These are phyloP conservation scores for Kryptolebias marmoratus DNA, from an alignment of 2,113 vertebrate species.

Conservation along the genomic window DNA sequence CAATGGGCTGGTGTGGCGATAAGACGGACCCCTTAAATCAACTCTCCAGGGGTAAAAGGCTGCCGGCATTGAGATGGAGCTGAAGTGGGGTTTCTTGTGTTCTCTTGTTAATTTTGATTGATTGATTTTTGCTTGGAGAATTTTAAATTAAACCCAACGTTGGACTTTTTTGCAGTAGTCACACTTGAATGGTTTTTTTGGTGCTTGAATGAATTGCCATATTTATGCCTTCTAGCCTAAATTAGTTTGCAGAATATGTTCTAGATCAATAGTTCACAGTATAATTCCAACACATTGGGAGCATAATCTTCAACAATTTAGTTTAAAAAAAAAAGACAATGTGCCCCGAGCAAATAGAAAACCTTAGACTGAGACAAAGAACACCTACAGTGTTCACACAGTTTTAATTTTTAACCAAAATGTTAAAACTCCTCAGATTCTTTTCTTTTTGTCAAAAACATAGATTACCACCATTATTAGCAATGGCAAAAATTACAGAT, in stretches of 20 bases:
- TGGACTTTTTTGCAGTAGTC: background rate
- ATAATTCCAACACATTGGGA: background rate
- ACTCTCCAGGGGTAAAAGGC: constrained; percentile 4
- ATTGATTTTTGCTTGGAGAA: background rate
- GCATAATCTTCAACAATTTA: background rate
- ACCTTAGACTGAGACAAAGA: background rate
- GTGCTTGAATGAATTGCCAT: background rate
- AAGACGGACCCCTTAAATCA: constrained; percentile 44
- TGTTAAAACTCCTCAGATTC: too few relatives aligned
- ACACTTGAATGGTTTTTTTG: constrained; percentile 3
- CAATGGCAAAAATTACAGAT: too few relatives aligned
- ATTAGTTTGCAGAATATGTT: background rate
- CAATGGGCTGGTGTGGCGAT: constrained; percentile 30
- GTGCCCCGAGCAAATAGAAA: background rate
- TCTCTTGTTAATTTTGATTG: background rate
- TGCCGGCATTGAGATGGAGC: background rate
- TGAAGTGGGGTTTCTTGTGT: background rate
- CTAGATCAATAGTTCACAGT: background rate
- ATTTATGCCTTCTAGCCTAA: background rate
- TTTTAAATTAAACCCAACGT: background rate
- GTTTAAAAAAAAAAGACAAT: background rate
- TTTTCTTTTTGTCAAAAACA: too few relatives aligned
- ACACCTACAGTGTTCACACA: too few relatives aligned
- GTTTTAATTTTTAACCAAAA: too few relatives aligned
- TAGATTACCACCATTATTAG: too few relatives aligned